Base-by-base conservation (phyloP, 2,888 invertebrate species). In the Nycteola revayana region DNA sequence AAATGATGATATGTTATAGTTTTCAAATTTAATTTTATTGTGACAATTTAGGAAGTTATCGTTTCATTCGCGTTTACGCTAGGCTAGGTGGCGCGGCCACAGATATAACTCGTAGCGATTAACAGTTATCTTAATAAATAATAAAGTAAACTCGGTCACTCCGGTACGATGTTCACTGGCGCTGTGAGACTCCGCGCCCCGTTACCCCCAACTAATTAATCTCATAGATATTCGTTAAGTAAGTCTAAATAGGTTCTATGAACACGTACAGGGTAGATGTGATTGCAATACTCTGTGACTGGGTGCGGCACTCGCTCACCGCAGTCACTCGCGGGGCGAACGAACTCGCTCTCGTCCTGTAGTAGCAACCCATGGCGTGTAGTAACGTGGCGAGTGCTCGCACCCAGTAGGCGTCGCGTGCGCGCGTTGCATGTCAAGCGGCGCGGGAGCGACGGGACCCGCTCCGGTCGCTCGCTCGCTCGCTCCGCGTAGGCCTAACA, bases 231-330 rank as follows among this genome's bases (percentile, higher is more conserved):
- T 66, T 76, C 75, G 78, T 81, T 83, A 75, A 73, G 68, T 81
- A 81, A 81, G 75, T 76, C 75, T 81, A 75, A 74, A 79, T 81
- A 83, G 81, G 69, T 78, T 82, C 74, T 82, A 80, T 79, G 75
- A 83, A 75, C 79, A 79, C 82, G 86, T 87, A 87, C 88, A 88
- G 88, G 88, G 88, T 88, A 88, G 88, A 79, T 82, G 80, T 80
- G 73, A 71, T 68, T 79, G 74, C 79, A 78, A 75, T 81, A 83
- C 84, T 81, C 85, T 86, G 86, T 84, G 63, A 66, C 82, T 79
- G 83, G 77, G 72, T 60, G 74, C 57, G 69, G 62, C 68, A 64
- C 73, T 71, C 72, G 72, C 67, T 35, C 39, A 55, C 49, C 14
- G n/a, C n/a, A n/a, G n/a, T n/a, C n/a, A n/a, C n/a, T n/a, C n/a